phyloP scores from a whole-genome alignment of 2,888 invertebrate genomes.

The Subacronicta megacephala region DNA sequence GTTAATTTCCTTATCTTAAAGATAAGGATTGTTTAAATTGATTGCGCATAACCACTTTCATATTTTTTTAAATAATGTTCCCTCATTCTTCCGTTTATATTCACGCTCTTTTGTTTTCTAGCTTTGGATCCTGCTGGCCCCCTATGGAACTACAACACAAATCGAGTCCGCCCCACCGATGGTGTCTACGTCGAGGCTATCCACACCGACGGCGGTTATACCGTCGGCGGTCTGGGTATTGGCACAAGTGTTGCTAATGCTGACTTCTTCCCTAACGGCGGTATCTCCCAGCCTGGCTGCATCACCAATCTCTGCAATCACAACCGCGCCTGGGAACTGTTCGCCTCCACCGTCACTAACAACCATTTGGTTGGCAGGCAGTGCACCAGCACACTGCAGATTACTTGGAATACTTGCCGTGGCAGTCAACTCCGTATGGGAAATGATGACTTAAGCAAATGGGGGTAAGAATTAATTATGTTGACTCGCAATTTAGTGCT shows the following conservation, averaged over 20 bases:
- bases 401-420: constrained; percentile 63
- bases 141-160: constrained; percentile 64
- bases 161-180: constrained; percentile 69
- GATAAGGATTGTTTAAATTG: too few relatives aligned
- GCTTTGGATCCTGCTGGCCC: constrained; percentile 57
- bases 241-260: constrained; percentile 82
- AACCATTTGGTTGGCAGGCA: constrained; percentile 66
- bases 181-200: constrained; percentile 73
- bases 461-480: constrained; percentile 61
- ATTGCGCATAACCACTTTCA: too few relatives aligned
- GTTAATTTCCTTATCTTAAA: too few relatives aligned
- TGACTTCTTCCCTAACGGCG: constrained; percentile 90
- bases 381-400: constrained; percentile 61
- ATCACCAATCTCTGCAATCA: constrained; percentile 68
- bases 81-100: too few relatives aligned
- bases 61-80: too few relatives aligned
- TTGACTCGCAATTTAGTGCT: too few relatives aligned
- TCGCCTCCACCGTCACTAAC: constrained; percentile 65
- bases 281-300: constrained; percentile 75
- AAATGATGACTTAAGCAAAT: constrained; percentile 66
- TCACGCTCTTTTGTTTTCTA: constrained; percentile 1
- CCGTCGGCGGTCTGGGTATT: constrained; percentile 77
- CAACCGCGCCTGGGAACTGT: constrained; percentile 70
- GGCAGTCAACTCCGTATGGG: constrained; percentile 66
- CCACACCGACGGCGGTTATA: constrained; percentile 64